phyloP scores from a whole-genome alignment of 2,888 invertebrate genomes.

The Corbicula japonica region DNA sequence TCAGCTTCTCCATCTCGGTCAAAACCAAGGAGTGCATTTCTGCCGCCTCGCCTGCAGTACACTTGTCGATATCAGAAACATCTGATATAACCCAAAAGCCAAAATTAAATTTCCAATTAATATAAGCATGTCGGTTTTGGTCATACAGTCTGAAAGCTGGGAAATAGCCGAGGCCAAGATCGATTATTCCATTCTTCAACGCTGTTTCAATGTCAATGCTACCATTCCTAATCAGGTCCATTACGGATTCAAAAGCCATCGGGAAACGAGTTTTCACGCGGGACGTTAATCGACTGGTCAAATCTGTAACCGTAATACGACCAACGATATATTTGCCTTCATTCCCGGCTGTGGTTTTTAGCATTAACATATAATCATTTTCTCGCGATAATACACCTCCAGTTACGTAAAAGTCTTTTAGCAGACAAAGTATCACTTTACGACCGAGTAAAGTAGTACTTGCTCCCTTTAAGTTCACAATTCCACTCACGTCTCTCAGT shows the following conservation, averaged over 20 bases:
- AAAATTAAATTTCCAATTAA: neutral
- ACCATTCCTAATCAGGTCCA: neutral
- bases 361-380: too few relatives aligned
- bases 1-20: constrained; percentile 5
- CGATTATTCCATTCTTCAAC: neutral
- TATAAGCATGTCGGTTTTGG: neutral
- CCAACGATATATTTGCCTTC: neutral
- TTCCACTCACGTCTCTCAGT: neutral
- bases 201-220: neutral
- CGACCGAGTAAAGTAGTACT: too few relatives aligned
- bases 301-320: neutral
- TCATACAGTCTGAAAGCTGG: constrained; percentile 3
- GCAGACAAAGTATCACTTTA: too few relatives aligned
- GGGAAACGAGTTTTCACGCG: neutral
- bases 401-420: too few relatives aligned
- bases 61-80: neutral
- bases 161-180: neutral
- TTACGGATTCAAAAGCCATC: neutral
- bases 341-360: too few relatives aligned
- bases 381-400: too few relatives aligned
- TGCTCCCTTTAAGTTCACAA: neutral
- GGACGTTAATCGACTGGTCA: neutral
- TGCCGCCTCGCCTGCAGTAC: neutral
- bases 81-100: constrained; percentile 10
- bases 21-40: neutral